Evolutionary conservation across 2,797 vertebrate genomes (phyloP), one percentile per base, ranked within the genome.

Genomic region (Tapirus indicus): DNA sequence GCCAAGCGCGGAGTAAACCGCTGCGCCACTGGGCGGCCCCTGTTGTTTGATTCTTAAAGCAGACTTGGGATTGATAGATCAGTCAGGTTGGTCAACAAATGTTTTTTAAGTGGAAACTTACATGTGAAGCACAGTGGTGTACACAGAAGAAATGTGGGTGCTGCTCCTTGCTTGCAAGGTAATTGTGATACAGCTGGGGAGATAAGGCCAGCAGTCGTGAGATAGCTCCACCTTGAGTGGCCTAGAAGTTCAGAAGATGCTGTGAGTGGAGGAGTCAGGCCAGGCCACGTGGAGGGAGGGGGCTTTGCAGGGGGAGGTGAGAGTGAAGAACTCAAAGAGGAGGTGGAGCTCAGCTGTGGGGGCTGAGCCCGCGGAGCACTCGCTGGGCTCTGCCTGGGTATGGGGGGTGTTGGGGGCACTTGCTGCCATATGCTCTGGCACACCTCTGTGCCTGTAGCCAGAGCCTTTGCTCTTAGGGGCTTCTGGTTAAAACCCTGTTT

Each of bases 261-360:
- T 41, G 3, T 1, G 4, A 21, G 10, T 41, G 25, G 49, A 32
- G n/a, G 27, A 7, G 2, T 16, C 18, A 8, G 13, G 21, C 6
- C 23, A 32, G 44, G 58, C 72, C 17, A 0, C 27, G 27, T 11
- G 12, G 25, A 5, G 17, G 27, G 62, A 10, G 47, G 78, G 49
- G 54, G 3, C n/a, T 58, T 18, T 52, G 74, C 25, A 5, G 0
- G 21, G 25, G 56, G 38, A n/a, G 47, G 41, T 0, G 3, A 41
- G 64, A 41, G n/a, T 11, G 32, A 38, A 35, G 64, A n/a, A 10
- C 38, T 2, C 4, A 0, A 7, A 29, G 71, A n/a, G n/a, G 38
- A 68, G 29, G 1, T 35, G 35, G n/a, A 60, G 18, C 54, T 7
- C 23, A 16, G 17, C 27, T 12, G 35, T 74, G 54, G n/a, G n/a